Conservation (phyloP, 1,140 invertebrate species). For the Plectrocnemia conspersa region DNA sequence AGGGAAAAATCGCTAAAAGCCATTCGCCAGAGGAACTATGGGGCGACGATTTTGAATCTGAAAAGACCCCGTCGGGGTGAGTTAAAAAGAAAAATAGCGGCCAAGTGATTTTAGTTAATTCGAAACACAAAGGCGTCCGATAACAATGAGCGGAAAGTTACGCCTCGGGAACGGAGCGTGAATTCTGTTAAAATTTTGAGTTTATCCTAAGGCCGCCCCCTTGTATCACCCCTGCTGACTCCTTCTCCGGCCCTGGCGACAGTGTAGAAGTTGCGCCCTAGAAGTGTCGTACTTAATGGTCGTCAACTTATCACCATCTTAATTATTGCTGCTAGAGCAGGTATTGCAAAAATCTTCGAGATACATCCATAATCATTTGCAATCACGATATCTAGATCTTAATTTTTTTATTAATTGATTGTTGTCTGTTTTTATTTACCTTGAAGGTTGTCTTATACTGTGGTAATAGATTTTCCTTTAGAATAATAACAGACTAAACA, state of each 20-base stretch:
- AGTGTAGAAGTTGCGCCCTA: slow-evolving; percentile 12
- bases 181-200: slow-evolving; percentile 14
- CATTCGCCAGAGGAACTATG: no score
- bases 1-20: no score
- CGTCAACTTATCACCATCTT: slow-evolving; percentile 29
- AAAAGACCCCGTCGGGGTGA: slow-evolving; percentile 3
- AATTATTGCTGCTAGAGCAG: no score
- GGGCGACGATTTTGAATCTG: not conserved
- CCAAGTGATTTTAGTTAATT: slow-evolving; percentile 13
- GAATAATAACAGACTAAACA: no score
- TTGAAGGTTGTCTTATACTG: no score
- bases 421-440: no score
- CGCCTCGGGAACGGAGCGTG: not conserved
- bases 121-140: not conserved
- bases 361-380: no score
- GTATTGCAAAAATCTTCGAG: no score
- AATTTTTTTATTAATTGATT: no score
- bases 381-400: no score
- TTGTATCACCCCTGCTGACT: not conserved
- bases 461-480: no score
- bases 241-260: not conserved
- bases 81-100: slow-evolving; percentile 3
- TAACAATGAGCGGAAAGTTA: slow-evolving; percentile 13
- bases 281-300: slow-evolving; percentile 22
- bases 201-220: no score